Percentiles rank a stretch among this genome's conserved stretches.
Conservation (phyloP, 2,113 vertebrate species). For the Plecturocebus donacophilus region DNA sequence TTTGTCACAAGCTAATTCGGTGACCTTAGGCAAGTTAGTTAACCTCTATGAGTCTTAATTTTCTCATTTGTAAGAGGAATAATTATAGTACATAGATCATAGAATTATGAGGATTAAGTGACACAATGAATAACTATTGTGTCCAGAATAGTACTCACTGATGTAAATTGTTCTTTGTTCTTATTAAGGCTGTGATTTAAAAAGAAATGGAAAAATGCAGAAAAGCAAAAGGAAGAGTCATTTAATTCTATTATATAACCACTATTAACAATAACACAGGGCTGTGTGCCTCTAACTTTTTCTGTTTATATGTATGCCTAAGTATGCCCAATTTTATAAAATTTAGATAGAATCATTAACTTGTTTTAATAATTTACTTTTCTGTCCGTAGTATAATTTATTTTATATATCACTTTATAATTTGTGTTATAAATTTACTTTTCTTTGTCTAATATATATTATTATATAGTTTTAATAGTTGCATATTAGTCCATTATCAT, state of each 20-base stretch:
- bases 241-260: constrained; percentile 11
- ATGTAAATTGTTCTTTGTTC: background rate
- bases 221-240: background rate
- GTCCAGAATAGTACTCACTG: background rate
- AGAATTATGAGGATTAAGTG: background rate
- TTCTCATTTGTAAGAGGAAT: constrained; percentile 40
- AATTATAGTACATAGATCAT: constrained; percentile 3
- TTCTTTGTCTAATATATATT: background rate
- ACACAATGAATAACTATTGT: constrained; percentile 1
- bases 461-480: background rate
- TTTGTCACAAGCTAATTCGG: background rate
- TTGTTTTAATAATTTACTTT: background rate
- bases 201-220: constrained; percentile 39
- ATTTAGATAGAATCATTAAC: background rate
- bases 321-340: background rate
- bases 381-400: background rate
- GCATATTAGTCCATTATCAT: background rate
- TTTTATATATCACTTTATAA: background rate
- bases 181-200: background rate
- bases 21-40: background rate
- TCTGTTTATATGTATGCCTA: background rate
- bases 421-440: background rate
- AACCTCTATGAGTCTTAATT: background rate
- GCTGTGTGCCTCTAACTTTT: background rate
- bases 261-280: background rate